Percentiles rank a stretch among this genome's conserved stretches.
phyloP scores from a whole-genome alignment of 1,140 invertebrate genomes.

The Ruditapes philippinarum region DNA sequence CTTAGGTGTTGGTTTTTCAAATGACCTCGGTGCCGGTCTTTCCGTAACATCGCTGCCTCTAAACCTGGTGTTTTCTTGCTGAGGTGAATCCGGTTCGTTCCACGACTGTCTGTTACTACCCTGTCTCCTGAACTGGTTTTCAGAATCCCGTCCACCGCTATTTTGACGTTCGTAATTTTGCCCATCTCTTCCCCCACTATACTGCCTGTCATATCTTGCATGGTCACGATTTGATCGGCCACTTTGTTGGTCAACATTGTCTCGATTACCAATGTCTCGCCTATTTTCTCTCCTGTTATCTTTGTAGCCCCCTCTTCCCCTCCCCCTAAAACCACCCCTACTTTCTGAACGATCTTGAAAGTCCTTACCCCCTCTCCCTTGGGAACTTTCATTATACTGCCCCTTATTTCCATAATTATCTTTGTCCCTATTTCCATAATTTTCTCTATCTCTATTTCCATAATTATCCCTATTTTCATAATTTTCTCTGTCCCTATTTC shows the following conservation, averaged over 20 bases:
- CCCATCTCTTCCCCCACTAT: conserved; percentile 31
- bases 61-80: neutral
- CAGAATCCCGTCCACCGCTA: neutral
- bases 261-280: neutral
- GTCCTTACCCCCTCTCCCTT: neutral
- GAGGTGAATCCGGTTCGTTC: neutral
- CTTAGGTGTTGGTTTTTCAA: conserved; percentile 54
- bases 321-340: conserved; percentile 13
- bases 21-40: conserved; percentile 7
- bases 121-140: conserved; percentile 14
- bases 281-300: conserved; percentile 26
- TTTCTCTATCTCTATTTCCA: conserved; percentile 32
- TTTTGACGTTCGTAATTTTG: conserved; percentile 25
- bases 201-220: conserved; percentile 6
- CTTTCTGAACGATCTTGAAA: neutral
- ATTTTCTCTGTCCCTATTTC: conserved; percentile 35
- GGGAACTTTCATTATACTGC: neutral
- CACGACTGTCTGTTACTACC: neutral
- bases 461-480: conserved; percentile 34
- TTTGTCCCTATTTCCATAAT: conserved; percentile 30
- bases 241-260: conserved; percentile 16
- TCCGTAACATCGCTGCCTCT: neutral
- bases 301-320: conserved; percentile 27
- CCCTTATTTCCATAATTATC: conserved; percentile 29
- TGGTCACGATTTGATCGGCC: neutral